Conservation (phyloP, 2,888 invertebrate species). For the Sturmia bella region DNA sequence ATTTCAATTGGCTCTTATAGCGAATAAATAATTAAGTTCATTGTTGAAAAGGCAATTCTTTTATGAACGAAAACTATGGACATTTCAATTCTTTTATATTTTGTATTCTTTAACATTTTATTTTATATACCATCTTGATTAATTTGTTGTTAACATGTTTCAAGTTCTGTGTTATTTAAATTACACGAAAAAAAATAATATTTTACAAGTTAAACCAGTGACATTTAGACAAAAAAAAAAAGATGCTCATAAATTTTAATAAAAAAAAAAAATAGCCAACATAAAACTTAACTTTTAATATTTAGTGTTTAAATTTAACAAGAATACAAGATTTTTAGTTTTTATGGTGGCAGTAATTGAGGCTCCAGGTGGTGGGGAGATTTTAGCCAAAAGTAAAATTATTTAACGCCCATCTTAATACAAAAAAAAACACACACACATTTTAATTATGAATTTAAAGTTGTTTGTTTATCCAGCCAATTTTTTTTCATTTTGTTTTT, state of each 20-base stretch:
- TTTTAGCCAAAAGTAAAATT: too few relatives aligned
- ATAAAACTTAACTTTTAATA: conserved; percentile 14
- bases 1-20: too few relatives aligned
- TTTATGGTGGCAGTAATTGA: not conserved
- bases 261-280: conserved; percentile 12
- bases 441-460: not conserved
- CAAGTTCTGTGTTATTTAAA: conserved; percentile 5
- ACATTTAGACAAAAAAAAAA: conserved; percentile 53
- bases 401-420: not conserved
- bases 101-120: not conserved
- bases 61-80: not conserved
- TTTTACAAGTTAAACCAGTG: conserved; percentile 59
- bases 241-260: conserved; percentile 43
- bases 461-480: not conserved
- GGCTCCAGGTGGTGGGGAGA: not conserved
- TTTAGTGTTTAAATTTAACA: not conserved
- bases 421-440: too few relatives aligned
- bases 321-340: conserved; percentile 1
- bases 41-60: too few relatives aligned
- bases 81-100: not conserved
- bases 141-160: conserved; percentile 23
- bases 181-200: not conserved
- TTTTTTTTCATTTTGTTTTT: not conserved
- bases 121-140: conserved; percentile 36
- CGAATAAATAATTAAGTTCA: too few relatives aligned